A percentile compares a stretch with the other conserved stretches of the same genome.
These are phyloP conservation scores for Bostrychus sinensis DNA, from an alignment of 2,113 vertebrate species.

Conservation along the genomic window DNA sequence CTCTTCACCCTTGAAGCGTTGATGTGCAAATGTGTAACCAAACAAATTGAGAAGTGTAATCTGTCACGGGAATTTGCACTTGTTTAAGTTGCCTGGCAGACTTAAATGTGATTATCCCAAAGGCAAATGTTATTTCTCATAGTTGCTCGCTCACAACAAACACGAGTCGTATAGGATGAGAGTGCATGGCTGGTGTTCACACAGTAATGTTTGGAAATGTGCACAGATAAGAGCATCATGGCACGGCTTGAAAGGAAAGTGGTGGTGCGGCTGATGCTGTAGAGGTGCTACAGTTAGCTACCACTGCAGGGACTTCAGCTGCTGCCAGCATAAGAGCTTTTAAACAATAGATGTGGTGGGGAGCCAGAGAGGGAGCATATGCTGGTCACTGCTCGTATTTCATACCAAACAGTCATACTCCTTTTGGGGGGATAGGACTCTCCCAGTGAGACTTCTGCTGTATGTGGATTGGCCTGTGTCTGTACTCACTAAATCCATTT, in stretches of 20 bases:
- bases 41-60: conserved; percentile 56
- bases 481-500: conserved; percentile 20
- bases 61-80: conserved; percentile 39
- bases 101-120: conserved; percentile 59
- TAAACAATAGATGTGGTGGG: conserved; percentile 30
- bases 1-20: conserved; percentile 40
- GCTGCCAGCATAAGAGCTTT: conserved; percentile 2
- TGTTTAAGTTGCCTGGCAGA: conserved; percentile 50
- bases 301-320: conserved; percentile 26
- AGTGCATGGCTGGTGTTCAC: conserved; percentile 12
- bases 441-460: conserved; percentile 29
- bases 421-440: conserved; percentile 14
- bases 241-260: conserved; percentile 33
- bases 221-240: conserved; percentile 29
- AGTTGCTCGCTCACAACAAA: conserved; percentile 47
- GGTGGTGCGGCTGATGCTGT: conserved; percentile 12
- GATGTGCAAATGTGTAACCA: conserved; percentile 42
- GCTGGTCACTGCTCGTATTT: conserved; percentile 16
- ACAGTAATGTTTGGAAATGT: conserved; percentile 26
- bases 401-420: conserved; percentile 19
- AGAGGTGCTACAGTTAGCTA: conserved; percentile 18
- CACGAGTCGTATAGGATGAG: conserved; percentile 16
- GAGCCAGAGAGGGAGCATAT: conserved; percentile 26
- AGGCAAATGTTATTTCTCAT: conserved; percentile 49
- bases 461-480: conserved; percentile 9